These are phyloP conservation scores for Aleadryas rufinucha DNA, from an alignment of 2,113 vertebrate genomes.

Conservation along the genomic window DNA sequence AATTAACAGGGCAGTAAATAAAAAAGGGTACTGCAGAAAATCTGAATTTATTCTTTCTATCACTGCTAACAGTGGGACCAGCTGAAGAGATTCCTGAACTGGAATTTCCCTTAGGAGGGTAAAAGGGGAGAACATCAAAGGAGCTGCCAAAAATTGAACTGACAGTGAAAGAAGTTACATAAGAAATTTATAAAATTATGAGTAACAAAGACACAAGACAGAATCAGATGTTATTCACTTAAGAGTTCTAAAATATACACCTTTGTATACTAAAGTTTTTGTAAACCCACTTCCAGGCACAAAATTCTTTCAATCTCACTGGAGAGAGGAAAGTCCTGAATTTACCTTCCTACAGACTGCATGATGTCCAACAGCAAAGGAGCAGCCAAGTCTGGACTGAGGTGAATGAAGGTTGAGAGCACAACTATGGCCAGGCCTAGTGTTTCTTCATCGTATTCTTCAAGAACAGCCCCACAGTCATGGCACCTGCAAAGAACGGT, in stretches of 20 bases:
- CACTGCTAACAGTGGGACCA: background rate
- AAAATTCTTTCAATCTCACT: background rate
- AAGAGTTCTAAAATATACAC: background rate
- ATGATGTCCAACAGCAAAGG: conserved; percentile 95
- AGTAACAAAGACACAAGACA: background rate
- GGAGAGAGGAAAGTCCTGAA: background rate
- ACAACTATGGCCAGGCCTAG: conserved; percentile 92
- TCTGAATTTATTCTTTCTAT: background rate
- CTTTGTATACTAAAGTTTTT: background rate
- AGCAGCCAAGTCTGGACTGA: conserved; percentile 95
- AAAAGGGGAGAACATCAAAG: background rate
- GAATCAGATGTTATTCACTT: background rate
- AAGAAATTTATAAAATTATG: background rate
- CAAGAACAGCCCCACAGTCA: conserved; percentile 93
- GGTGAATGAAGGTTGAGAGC: conserved; percentile 95
- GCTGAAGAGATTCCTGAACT: background rate
- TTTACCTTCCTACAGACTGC: conserved; percentile 97
- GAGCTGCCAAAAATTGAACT: background rate
- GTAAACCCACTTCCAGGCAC: background rate
- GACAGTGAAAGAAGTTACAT: background rate
- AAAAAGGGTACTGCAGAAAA: background rate
- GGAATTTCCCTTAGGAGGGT: background rate
- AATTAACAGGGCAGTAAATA: background rate
- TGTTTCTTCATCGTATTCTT: conserved; percentile 98
- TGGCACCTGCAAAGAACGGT: conserved; percentile 81